Evolutionary conservation across 1,140 invertebrate species (phyloP), one percentile per base, ranked within the genome.

Genomic region (Drosophila mayri): DNA sequence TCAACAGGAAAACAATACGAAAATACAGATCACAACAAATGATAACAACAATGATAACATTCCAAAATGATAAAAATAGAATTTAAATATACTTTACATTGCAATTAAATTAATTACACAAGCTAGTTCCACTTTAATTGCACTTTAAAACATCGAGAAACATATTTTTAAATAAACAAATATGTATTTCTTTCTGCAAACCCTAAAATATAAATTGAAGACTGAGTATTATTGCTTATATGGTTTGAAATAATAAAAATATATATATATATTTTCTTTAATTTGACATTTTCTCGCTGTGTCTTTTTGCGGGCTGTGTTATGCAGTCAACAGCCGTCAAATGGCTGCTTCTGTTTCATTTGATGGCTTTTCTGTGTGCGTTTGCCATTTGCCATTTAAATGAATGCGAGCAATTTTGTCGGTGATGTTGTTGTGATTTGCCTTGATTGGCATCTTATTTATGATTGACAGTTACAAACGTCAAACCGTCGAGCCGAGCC

Each of bases 401-500:
- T 87, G 76, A 80, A 75, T 78, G 65, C 47, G 41, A 52, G 76
- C 73, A 85, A 77, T 81, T 77, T 81, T 38, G 63, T 35, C 32
- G 70, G 40, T 50, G 60, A 43, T 58, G 71, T 58, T 70, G 74
- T 87, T 67, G 71, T 83, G 71, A 87, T 88, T 87, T 66, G 82
- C 67, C 83, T 87, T 87, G 84, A 87, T 88, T 87, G 84, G 68
- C 84, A 83, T 77, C 84, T 71, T 88, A 87, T 87, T 87, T 87
- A 87, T 87, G 84, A 87, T 87, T 87, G 84, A 87, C 84, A 87
- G 84, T 80, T 87, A 77, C 84, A 88, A 87, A 88, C 76, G 70
- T 85, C 84, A 37, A 63, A 18, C 32, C 8, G 14, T 18, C 20
- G 35, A 16, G 52, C 35, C 52, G 37, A 25, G 28, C 32, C 50